These are phyloP conservation scores for Ctenopoma kingsleyae DNA, from an alignment of 2,797 vertebrate species.

Conservation along the genomic window DNA sequence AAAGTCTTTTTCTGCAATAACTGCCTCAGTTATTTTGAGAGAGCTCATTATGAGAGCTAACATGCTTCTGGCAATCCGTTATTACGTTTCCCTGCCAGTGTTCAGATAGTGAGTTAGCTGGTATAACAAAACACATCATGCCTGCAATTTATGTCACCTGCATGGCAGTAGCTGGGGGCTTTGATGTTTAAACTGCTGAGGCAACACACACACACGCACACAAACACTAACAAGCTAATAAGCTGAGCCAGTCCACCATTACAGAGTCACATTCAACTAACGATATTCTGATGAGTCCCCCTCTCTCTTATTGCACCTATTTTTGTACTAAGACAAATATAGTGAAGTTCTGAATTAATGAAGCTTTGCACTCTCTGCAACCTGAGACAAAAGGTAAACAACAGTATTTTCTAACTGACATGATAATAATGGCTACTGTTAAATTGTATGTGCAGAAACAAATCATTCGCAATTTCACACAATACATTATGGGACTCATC, in stretches of 20 bases:
- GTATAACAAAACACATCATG: slow-evolving; percentile 36
- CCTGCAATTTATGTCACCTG: slow-evolving; percentile 35
- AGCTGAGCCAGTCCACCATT: slow-evolving; percentile 42
- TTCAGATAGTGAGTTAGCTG: slow-evolving; percentile 21
- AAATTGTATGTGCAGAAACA: slow-evolving; percentile 39
- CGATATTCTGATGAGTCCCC: slow-evolving; percentile 42
- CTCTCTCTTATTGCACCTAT: slow-evolving; percentile 32
- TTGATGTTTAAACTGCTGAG: slow-evolving; percentile 46
- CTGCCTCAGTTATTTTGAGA: slow-evolving; percentile 46
- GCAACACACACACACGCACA: slow-evolving; percentile 1
- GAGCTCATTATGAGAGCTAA: slow-evolving; percentile 42
- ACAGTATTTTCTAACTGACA: slow-evolving; percentile 16
- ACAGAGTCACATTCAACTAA: slow-evolving; percentile 43
- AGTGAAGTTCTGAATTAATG: slow-evolving; percentile 57
- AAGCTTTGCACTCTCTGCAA: slow-evolving; percentile 36
- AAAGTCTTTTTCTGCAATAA: slow-evolving; percentile 37
- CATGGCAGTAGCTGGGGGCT: slow-evolving; percentile 24
- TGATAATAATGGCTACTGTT: slow-evolving; percentile 35
- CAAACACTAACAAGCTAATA: slow-evolving; percentile 40
- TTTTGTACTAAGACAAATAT: slow-evolving; percentile 48
- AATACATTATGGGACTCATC: slow-evolving; percentile 39
- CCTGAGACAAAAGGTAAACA: slow-evolving; percentile 57
- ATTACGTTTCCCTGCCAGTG: slow-evolving; percentile 22
- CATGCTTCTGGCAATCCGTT: slow-evolving; percentile 41
- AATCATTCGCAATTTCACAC: slow-evolving; percentile 44